Evolutionary conservation across 2,113 vertebrate genomes (phyloP).

Genomic region (Mixornis gularis): DNA sequence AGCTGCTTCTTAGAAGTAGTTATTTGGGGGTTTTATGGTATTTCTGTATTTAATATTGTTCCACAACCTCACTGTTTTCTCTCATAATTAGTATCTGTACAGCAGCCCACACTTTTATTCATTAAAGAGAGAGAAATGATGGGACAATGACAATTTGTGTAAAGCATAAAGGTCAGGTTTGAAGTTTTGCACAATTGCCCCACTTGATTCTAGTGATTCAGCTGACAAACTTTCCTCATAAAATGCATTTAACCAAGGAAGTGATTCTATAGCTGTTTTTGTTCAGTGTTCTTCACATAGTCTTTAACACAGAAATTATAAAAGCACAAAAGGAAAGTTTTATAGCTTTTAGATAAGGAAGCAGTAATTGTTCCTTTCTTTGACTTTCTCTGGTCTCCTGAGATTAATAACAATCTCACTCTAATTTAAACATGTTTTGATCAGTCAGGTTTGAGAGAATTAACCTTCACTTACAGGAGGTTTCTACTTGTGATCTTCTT

Average conservation of each 20-base stretch:
- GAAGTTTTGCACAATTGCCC: neutral
- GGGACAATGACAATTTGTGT: neutral
- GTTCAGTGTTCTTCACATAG: neutral
- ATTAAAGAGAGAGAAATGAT: neutral
- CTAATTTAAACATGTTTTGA: conserved; percentile 12
- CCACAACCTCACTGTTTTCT: neutral
- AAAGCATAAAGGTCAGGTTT: neutral
- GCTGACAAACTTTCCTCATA: neutral
- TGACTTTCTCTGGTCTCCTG: neutral
- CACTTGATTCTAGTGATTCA: neutral
- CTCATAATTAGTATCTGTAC: neutral
- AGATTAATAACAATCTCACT: neutral
- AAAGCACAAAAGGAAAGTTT: neutral
- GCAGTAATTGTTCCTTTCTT: neutral
- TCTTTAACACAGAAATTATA: neutral
- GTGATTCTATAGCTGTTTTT: neutral
- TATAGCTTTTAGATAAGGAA: neutral
- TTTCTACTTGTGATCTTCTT: neutral
- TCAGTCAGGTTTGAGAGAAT: neutral
- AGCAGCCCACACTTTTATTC: neutral
- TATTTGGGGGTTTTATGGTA: neutral
- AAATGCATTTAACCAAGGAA: neutral
- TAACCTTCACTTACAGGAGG: neutral
- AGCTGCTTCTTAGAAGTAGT: neutral
- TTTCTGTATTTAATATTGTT: neutral